A percentile compares a stretch with the other conserved stretches of the same genome.
phyloP scores from a whole-genome alignment of 2,888 invertebrate species.

The Eupithecia subumbrata region DNA sequence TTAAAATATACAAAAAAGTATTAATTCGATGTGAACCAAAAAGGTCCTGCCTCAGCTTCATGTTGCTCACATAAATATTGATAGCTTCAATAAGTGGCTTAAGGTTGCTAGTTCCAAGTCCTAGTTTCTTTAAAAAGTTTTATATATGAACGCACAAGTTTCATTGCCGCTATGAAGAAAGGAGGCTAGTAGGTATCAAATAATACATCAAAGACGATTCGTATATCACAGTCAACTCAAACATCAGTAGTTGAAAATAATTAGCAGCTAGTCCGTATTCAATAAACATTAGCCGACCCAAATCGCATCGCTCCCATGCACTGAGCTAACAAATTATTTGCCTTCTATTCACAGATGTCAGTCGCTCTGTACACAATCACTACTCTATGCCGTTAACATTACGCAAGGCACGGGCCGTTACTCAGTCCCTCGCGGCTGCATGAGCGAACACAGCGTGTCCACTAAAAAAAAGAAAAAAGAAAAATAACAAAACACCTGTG shows the following conservation, averaged over 20 bases:
- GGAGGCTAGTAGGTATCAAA: not conserved
- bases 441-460: slow-evolving; percentile 63
- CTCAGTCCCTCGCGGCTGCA: slow-evolving; percentile 69
- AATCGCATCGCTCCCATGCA: slow-evolving; percentile 31
- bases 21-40: no score
- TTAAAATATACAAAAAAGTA: no score
- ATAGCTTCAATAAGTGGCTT: not conserved
- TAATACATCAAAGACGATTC: not conserved
- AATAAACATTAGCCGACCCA: slow-evolving; percentile 39
- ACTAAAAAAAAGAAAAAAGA: slow-evolving; percentile 50
- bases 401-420: slow-evolving; percentile 75
- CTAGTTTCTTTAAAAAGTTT: not conserved
- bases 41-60: no score
- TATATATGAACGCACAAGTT: not conserved
- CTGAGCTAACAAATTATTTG: slow-evolving; percentile 32
- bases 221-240: not conserved
- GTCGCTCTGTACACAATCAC: slow-evolving; percentile 67
- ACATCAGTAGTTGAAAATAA: not conserved
- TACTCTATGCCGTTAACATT: slow-evolving; percentile 81
- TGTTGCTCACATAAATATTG: no score
- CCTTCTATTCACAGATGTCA: slow-evolving; percentile 36
- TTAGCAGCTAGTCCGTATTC: not conserved
- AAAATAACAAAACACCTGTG: slow-evolving; percentile 49
- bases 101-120: not conserved
- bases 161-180: not conserved